These are phyloP conservation scores for Molothrus ater DNA, from an alignment of 2,797 vertebrate species.

Conservation along the genomic window DNA sequence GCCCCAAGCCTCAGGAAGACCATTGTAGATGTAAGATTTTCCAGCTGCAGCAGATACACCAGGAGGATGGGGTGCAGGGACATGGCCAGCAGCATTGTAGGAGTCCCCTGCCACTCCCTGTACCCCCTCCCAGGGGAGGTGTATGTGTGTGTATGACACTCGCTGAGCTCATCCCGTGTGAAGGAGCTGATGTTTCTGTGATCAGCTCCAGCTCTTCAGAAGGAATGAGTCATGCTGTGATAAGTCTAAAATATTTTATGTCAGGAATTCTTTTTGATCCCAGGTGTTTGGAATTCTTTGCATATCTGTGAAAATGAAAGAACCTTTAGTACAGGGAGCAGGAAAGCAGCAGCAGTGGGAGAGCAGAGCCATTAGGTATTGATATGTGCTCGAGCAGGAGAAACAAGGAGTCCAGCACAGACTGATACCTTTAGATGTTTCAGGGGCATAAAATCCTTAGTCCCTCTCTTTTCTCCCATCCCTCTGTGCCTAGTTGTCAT, in stretches of 20 bases:
- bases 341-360: background rate
- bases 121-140: background rate
- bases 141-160: rapidly evolving
- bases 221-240: background rate
- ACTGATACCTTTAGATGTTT: background rate
- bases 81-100: rapidly evolving
- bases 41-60: background rate
- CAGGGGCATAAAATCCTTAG: background rate
- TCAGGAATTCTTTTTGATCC: background rate
- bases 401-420: rapidly evolving
- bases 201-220: background rate
- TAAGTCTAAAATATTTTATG: background rate
- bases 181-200: background rate
- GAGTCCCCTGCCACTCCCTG: background rate
- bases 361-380: background rate
- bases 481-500: background rate
- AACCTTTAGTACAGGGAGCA: background rate
- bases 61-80: background rate
- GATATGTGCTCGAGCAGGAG: background rate
- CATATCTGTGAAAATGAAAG: background rate
- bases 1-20: background rate
- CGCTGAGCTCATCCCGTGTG: rapidly evolving
- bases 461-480: background rate
- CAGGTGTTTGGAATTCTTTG: background rate
- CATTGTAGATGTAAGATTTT: background rate